Evolutionary conservation across 2,797 vertebrate genomes (phyloP).

Genomic region (Phataginus tetradactyla): DNA sequence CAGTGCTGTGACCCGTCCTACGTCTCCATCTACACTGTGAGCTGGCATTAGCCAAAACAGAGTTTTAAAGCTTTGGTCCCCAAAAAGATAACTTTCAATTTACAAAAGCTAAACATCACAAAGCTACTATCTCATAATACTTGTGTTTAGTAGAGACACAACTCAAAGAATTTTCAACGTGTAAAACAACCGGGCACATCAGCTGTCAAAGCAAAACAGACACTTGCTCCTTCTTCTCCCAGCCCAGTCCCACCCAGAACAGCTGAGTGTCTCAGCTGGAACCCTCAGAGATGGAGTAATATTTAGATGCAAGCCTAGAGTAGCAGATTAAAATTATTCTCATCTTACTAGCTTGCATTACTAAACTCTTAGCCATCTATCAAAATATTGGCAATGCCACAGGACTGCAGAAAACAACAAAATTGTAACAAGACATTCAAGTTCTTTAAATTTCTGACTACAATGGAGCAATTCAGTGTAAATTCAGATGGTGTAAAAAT

Average conservation of each 20-base stretch:
- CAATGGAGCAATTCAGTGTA: not conserved
- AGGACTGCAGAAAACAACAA: not conserved
- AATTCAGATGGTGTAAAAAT: not conserved
- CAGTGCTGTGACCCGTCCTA: not conserved
- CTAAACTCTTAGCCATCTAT: not conserved
- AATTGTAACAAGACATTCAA: not conserved
- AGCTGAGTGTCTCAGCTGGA: not conserved
- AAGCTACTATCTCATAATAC: not conserved
- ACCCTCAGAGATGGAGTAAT: not conserved
- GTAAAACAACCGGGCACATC: not conserved
- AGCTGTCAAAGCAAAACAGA: not conserved
- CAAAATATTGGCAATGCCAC: not conserved
- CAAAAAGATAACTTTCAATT: not conserved
- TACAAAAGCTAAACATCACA: not conserved
- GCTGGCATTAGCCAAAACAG: not conserved
- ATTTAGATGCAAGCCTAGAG: slow-evolving; percentile 13
- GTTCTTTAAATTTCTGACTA: slow-evolving; percentile 11
- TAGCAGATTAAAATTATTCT: not conserved
- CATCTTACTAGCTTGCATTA: not conserved
- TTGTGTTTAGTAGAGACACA: not conserved
- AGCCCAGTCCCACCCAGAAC: not conserved
- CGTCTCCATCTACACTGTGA: not conserved
- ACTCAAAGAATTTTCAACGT: slow-evolving; percentile 14
- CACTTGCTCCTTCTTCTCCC: not conserved
- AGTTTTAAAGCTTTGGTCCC: not conserved